Percentiles rank a stretch among this genome's conserved stretches.
Evolutionary conservation across 1,140 invertebrate genomes (phyloP).

Genomic region (Neodiprion virginianus): DNA sequence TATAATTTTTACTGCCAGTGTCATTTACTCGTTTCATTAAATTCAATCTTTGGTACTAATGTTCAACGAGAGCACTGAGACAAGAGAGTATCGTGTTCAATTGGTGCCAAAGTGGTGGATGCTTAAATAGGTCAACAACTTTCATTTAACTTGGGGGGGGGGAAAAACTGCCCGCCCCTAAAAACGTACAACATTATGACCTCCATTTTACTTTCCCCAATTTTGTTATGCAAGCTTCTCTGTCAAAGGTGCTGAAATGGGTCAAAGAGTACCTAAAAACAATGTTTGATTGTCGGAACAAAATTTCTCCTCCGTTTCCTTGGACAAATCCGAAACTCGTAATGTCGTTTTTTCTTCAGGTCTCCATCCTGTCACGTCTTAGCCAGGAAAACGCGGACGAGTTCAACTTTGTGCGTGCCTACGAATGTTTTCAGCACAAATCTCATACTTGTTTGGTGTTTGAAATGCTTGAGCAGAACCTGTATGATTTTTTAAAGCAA

Average conservation of each 20-base stretch:
- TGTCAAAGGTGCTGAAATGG: neutral
- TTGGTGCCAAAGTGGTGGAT: too few species aligned
- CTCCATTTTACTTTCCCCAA: neutral
- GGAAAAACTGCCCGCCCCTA: too few species aligned
- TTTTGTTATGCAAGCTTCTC: neutral
- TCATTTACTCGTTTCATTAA: too few species aligned
- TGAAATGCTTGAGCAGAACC: slow-evolving; percentile 99
- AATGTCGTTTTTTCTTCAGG: slow-evolving; percentile 60
- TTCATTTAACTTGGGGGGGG: too few species aligned
- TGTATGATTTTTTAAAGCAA: slow-evolving; percentile 99
- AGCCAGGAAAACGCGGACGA: slow-evolving; percentile 99
- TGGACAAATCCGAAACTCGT: slow-evolving; percentile 5
- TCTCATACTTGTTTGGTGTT: slow-evolving; percentile 99
- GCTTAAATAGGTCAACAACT: neutral
- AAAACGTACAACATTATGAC: too few species aligned
- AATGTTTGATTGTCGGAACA: neutral
- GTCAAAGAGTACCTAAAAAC: neutral
- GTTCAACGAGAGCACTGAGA: too few species aligned
- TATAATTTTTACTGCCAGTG: too few species aligned
- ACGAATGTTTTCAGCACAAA: slow-evolving; percentile 99
- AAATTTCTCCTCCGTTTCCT: slow-evolving; percentile 18
- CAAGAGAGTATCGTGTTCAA: too few species aligned
- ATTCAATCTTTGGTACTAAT: too few species aligned
- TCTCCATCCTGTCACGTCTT: slow-evolving; percentile 94
- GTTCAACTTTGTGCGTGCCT: slow-evolving; percentile 99